A percentile compares a stretch with the other conserved stretches of the same genome.
phyloP scores from a whole-genome alignment of 1,140 invertebrate genomes.

The Meloidogyne chitwoodi region DNA sequence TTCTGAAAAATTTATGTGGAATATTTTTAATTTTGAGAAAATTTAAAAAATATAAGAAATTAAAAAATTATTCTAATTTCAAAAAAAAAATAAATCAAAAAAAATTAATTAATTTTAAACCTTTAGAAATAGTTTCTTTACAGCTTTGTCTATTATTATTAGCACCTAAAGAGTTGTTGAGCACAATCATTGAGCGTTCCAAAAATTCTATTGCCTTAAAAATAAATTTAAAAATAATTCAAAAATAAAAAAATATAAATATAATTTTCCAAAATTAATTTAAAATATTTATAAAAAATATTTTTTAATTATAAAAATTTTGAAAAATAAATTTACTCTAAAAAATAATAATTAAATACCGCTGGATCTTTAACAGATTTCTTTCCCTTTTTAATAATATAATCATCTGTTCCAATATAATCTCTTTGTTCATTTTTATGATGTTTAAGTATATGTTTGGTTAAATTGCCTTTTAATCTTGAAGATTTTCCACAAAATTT shows the following conservation, averaged over 20 bases:
- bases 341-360: neutral
- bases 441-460: conserved; percentile 59
- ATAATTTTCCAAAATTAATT: neutral
- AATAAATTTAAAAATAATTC: neutral
- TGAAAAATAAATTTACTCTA: neutral
- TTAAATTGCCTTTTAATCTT: conserved; percentile 57
- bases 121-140: neutral
- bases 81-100: no score
- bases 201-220: conserved; percentile 52
- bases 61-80: no score
- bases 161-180: conserved; percentile 6
- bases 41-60: no score
- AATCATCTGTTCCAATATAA: conserved; percentile 58
- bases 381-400: conserved; percentile 59
- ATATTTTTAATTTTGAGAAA: no score
- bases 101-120: neutral
- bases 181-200: conserved; percentile 58
- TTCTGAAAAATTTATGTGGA: neutral
- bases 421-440: conserved; percentile 57
- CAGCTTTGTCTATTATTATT: neutral
- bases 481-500: conserved; percentile 56
- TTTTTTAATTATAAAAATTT: no score
- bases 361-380: conserved; percentile 55
- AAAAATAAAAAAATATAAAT: no score
- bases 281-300: no score